phyloP scores from a whole-genome alignment of 2,113 vertebrate genomes.

The Macheiramphus alcinus region DNA sequence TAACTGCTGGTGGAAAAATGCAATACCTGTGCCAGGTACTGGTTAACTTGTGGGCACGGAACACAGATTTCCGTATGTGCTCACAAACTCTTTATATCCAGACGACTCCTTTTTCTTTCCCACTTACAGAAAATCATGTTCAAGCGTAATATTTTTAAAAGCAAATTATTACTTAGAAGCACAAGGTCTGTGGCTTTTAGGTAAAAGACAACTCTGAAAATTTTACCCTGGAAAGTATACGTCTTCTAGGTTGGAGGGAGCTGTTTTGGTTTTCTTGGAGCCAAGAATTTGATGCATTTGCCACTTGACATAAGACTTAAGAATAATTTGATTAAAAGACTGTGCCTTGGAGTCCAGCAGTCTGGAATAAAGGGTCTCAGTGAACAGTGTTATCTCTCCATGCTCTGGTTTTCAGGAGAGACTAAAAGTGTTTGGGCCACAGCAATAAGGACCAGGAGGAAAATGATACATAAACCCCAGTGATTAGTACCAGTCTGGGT shows the following conservation, averaged over 20 bases:
- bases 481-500: not conserved
- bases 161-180: not conserved
- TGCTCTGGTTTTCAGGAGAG: not conserved
- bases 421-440: not conserved
- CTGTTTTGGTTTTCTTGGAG: not conserved
- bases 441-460: not conserved
- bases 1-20: not conserved
- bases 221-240: not conserved
- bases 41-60: not conserved
- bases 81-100: not conserved
- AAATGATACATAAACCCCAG: not conserved
- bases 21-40: not conserved
- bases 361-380: not conserved
- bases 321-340: not conserved
- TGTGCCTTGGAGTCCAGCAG: not conserved
- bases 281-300: not conserved
- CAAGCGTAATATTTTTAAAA: not conserved
- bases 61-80: not conserved
- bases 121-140: not conserved
- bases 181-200: not conserved
- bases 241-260: not conserved
- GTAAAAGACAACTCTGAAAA: not conserved
- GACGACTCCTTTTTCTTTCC: not conserved
- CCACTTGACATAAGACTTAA: not conserved
- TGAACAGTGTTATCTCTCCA: not conserved